phyloP scores from a whole-genome alignment of 1,140 invertebrate genomes.

The Papilio helenus region DNA sequence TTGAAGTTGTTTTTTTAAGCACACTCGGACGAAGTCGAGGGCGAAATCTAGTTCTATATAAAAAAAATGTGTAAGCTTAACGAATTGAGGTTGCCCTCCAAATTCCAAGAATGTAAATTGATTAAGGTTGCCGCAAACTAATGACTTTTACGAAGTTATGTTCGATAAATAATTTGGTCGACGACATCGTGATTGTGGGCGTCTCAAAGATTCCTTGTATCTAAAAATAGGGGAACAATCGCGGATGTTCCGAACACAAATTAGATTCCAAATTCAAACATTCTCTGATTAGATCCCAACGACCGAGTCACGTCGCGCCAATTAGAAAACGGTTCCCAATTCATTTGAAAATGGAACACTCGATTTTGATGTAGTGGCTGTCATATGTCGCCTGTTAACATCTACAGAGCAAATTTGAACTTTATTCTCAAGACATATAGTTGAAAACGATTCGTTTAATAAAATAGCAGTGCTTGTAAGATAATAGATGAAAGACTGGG shows the following conservation, averaged over 20 bases:
- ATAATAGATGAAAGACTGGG: constrained; percentile 39
- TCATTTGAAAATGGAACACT: constrained; percentile 80
- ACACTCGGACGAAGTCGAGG: too few species aligned
- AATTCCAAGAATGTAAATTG: constrained; percentile 9
- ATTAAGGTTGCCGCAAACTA: background rate
- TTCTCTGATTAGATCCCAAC: constrained; percentile 69
- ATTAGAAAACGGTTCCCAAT: constrained; percentile 49
- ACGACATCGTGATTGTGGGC: background rate
- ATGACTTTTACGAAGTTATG: constrained; percentile 15
- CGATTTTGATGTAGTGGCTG: constrained; percentile 80
- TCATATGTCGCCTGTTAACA: constrained; percentile 63
- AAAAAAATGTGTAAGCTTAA: background rate
- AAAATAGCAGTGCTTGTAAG: constrained; percentile 28
- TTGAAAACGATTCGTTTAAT: constrained; percentile 44
- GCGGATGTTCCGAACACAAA: too few species aligned
- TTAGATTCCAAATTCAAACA: constrained; percentile 29
- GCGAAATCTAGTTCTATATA: background rate
- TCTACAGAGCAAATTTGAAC: constrained; percentile 44
- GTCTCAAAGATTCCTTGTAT: background rate
- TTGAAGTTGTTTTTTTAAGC: too few species aligned
- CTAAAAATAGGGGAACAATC: too few species aligned
- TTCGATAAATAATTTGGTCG: background rate
- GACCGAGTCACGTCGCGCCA: constrained; percentile 62
- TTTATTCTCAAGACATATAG: constrained; percentile 45
- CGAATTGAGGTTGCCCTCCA: background rate